Evolutionary conservation across 2,888 invertebrate genomes (phyloP).

Genomic region (Papilio elwesi): DNA sequence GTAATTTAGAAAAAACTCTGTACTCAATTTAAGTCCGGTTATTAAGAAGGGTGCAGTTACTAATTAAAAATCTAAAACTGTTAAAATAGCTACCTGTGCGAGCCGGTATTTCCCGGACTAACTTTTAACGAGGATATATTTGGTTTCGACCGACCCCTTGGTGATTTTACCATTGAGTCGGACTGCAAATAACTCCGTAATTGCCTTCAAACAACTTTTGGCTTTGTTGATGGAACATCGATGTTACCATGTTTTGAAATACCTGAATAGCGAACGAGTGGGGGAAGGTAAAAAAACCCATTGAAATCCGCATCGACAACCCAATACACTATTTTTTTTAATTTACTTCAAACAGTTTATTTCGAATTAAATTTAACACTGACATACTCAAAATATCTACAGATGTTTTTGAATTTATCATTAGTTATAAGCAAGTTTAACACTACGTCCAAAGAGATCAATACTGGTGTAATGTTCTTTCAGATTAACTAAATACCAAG

Average conservation of each 20-base stretch:
- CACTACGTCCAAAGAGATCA: too few species aligned
- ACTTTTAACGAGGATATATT: conserved; percentile 85
- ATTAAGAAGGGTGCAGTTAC: conserved; percentile 73
- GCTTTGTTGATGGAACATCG: conserved; percentile 67
- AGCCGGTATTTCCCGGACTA: conserved; percentile 69
- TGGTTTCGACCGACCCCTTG: conserved; percentile 82
- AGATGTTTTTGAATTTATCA: background rate
- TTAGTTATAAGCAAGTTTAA: too few species aligned
- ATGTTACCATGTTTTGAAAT: conserved; percentile 55
- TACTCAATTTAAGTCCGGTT: conserved; percentile 69
- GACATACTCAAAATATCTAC: background rate
- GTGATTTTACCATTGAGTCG: conserved; percentile 81
- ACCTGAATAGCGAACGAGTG: conserved; percentile 45
- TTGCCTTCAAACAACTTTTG: conserved; percentile 81
- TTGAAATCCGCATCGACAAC: background rate
- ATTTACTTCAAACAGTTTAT: background rate
- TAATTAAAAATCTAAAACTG: conserved; percentile 82
- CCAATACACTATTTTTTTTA: background rate
- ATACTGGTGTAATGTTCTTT: too few species aligned
- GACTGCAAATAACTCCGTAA: conserved; percentile 82
- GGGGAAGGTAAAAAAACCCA: conserved; percentile 42
- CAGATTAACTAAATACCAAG: too few species aligned
- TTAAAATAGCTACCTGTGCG: conserved; percentile 67
- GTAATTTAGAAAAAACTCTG: conserved; percentile 40
- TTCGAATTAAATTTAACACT: too few species aligned